phyloP scores from a whole-genome alignment of 2,797 vertebrate genomes.

The Numenius phaeopus region DNA sequence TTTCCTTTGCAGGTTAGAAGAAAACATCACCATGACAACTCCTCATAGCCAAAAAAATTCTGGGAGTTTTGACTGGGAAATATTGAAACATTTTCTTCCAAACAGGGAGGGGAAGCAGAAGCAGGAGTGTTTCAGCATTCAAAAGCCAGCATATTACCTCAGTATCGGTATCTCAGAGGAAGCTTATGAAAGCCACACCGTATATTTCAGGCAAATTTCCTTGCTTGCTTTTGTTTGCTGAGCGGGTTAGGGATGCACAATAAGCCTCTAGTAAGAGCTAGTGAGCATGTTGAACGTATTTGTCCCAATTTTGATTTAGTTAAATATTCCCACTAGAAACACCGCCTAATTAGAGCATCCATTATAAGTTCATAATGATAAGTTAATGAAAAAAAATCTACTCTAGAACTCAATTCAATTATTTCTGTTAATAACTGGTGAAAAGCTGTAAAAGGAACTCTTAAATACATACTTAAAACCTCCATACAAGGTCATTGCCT shows the following conservation, averaged over 20 bases:
- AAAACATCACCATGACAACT: neutral
- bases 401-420: constrained; percentile 9
- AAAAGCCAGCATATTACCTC: neutral
- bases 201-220: neutral
- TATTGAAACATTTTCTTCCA: neutral
- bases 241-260: neutral
- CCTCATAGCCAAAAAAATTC: neutral
- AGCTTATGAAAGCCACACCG: neutral
- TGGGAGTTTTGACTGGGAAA: neutral
- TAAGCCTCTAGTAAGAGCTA: neutral
- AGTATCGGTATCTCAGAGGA: neutral
- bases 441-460: neutral
- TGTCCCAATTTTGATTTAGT: constrained; percentile 55
- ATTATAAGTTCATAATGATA: constrained; percentile 52
- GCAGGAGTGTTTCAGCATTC: neutral
- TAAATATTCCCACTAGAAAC: constrained; percentile 44
- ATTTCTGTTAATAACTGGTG: constrained; percentile 32
- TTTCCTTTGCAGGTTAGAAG: neutral
- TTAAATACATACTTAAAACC: neutral
- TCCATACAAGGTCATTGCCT: neutral
- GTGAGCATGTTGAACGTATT: neutral
- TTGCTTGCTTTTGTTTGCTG: neutral
- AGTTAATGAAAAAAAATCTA: constrained; percentile 43
- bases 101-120: rapidly evolving
- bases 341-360: constrained; percentile 51